Base-by-base conservation (phyloP, 2,888 invertebrate genomes). In the Brachynemurus nebulosus region DNA sequence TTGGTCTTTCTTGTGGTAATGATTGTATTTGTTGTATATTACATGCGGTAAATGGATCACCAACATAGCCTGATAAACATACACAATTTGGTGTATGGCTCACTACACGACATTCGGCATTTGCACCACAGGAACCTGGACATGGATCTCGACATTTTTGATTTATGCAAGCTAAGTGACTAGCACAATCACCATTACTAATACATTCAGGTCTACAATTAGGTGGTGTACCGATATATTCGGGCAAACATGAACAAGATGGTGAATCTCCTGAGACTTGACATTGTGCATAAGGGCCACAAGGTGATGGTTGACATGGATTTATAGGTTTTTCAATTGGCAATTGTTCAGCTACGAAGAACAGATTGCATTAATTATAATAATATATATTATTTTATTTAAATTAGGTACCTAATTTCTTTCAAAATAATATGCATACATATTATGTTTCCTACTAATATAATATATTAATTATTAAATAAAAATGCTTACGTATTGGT, bases 181-280 rank as follows among this genome's bases (percentile, higher is more conserved):
- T 72, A 11, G 74, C 60, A 58, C 86, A 86, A 61, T 86, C 85
- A 6, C 76, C 74, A 58, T 84, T 86, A 51, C 78, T 78, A 35
- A 80, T 71, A 61, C 88, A 89, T 65, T 86, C 86, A 3, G 85
- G 85, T 51, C 78, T 71, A 55, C 86, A 86, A 53, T 80, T 76
- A 2, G 85, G 85, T 30, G 86, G 84, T 19, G 74, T 65, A 20
- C 84, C 84, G 35, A 72, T 64, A 54, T 73, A 81, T 49, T 74
- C 75, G 41, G 70, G 66, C 20, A 78, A 64, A 55, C 88, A 88
- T 9, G 83, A 79, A 58, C 88, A 88, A 2, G 81, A 77, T 0
- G 84, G 81, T 38, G 68, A 63, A 52, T 76, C 78, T 38, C 76
- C 76, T 9, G 70, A 63, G 49, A 77, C 71, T 57, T 74, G 75